Conservation (phyloP, 1,140 invertebrate genomes). For the Zaprionus gabonicus region DNA sequence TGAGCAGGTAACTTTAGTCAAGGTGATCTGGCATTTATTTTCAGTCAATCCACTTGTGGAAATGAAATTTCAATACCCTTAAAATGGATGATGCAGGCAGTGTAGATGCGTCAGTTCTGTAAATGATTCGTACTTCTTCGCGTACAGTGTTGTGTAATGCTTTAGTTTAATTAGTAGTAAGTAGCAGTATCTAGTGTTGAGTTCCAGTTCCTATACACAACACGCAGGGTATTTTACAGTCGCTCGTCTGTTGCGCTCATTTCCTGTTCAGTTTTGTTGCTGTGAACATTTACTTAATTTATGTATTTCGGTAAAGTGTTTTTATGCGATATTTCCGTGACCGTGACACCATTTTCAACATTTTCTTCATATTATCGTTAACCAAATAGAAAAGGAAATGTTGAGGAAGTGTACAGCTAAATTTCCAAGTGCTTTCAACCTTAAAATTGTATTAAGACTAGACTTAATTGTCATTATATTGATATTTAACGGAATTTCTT, state of each 20-base stretch:
- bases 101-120: constrained; percentile 33
- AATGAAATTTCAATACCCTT: constrained; percentile 28
- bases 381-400: not conserved
- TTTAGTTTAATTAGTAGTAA: not conserved
- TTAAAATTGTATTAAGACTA: not conserved
- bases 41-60: constrained; percentile 46
- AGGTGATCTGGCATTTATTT: constrained; percentile 58
- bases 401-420: not conserved
- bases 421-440: not conserved
- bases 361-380: constrained; percentile 21
- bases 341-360: constrained; percentile 71
- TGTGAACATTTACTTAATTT: constrained; percentile 56
- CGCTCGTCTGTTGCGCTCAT: not conserved
- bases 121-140: not conserved
- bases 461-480: constrained; percentile 4
- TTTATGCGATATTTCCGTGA: constrained; percentile 43
- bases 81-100: not conserved
- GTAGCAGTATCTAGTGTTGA: too few relatives aligned
- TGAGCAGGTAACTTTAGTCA: constrained; percentile 49
- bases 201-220: not conserved
- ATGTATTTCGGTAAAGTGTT: constrained; percentile 63
- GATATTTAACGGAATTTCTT: not conserved
- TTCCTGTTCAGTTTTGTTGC: constrained; percentile 7
- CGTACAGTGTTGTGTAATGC: not conserved
- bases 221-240: not conserved